Conservation (phyloP, 2,113 vertebrate genomes). For the Myxocyprinus asiaticus region DNA sequence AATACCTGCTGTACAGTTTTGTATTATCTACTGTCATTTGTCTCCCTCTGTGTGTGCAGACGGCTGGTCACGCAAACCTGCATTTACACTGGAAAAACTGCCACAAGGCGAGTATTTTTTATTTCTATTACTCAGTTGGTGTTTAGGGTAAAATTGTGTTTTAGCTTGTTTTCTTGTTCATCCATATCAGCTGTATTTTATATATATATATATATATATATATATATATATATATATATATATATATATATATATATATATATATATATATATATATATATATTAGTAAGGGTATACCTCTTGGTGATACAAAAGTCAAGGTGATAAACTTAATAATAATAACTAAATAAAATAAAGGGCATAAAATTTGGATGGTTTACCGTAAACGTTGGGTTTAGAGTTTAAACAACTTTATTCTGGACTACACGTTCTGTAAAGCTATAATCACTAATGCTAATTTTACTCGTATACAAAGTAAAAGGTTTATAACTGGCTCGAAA, state of each 20-base stretch:
- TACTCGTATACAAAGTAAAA: neutral
- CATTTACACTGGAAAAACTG: neutral
- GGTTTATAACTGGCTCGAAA: neutral
- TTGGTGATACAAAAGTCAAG: constrained; percentile 51
- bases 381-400: neutral
- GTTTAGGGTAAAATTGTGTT: no score
- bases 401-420: neutral
- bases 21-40: constrained; percentile 3
- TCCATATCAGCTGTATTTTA: no score
- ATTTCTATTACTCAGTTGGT: neutral
- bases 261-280: no score
- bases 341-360: neutral
- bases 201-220: no score
- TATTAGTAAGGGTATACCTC: no score
- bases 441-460: neutral
- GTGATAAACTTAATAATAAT: neutral
- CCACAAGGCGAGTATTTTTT: neutral
- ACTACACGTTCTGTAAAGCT: neutral
- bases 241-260: no score
- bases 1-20: neutral
- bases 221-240: no score
- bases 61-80: constrained; percentile 2
- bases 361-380: neutral
- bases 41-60: constrained; percentile 11
- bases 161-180: no score